These are phyloP conservation scores for Loxodonta africana DNA, from an alignment of 2,113 vertebrate genomes.

Conservation along the genomic window DNA sequence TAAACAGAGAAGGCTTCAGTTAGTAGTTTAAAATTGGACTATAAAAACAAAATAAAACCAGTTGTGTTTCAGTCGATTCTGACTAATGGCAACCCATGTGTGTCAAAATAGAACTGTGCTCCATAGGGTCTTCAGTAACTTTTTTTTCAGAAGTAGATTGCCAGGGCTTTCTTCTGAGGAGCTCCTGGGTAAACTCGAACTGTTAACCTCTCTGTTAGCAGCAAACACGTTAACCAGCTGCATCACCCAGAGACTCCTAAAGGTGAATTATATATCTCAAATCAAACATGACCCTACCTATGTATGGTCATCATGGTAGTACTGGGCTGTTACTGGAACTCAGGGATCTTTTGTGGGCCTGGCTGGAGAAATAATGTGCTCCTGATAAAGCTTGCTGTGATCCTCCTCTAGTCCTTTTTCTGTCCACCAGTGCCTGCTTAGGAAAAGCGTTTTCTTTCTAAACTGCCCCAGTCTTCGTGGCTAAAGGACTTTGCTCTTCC, in stretches of 20 bases:
- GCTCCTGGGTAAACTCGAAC: not conserved
- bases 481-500: constrained; percentile 28
- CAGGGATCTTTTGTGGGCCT: not conserved
- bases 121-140: not conserved
- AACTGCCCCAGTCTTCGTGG: not conserved
- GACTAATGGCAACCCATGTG: not conserved
- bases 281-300: not conserved
- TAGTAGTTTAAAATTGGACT: not conserved
- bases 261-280: not conserved
- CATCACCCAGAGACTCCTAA: not conserved
- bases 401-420: not conserved
- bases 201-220: not conserved
- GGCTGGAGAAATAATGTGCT: not conserved
- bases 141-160: not conserved
- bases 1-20: not conserved
- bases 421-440: not conserved
- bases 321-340: not conserved
- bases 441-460: constrained; percentile 42
- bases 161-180: not conserved
- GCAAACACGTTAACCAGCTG: not conserved
- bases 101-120: not conserved
- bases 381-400: not conserved
- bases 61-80: not conserved
- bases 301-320: not conserved
- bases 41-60: not conserved